Evolutionary conservation across 2,113 vertebrate species (phyloP).

Genomic region (Vombatus ursinus): DNA sequence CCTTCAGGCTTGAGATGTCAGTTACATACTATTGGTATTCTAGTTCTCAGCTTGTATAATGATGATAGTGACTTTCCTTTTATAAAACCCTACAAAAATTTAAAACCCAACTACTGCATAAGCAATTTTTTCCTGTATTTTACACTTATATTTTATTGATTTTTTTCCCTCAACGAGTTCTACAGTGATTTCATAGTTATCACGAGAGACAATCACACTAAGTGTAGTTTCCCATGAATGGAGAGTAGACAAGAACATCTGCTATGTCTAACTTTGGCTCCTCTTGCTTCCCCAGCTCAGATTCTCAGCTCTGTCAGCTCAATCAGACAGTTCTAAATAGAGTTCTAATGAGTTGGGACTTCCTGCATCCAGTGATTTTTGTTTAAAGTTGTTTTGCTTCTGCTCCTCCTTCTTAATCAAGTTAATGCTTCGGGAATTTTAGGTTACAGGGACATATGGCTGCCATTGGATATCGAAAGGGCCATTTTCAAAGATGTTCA

Average conservation of each 20-base stretch:
- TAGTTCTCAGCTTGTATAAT: background rate
- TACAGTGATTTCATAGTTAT: constrained; percentile 40
- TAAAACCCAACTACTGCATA: background rate
- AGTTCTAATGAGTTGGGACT: constrained; percentile 47
- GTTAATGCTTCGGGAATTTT: constrained; percentile 51
- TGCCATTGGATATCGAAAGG: constrained; percentile 49
- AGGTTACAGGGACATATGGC: constrained; percentile 21
- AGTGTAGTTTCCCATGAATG: constrained; percentile 9
- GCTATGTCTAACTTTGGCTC: background rate
- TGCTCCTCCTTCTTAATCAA: constrained; percentile 57
- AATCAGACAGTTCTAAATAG: constrained; percentile 39
- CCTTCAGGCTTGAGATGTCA: background rate
- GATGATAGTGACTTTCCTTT: background rate
- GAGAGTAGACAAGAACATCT: background rate
- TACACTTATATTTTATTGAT: constrained; percentile 26
- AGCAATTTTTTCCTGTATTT: background rate
- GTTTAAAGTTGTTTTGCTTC: constrained; percentile 49
- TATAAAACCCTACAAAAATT: constrained; percentile 18
- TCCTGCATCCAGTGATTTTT: constrained; percentile 32
- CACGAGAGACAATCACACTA: background rate
- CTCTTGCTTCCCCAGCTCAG: background rate
- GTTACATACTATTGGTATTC: background rate
- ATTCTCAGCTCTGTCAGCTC: constrained; percentile 22
- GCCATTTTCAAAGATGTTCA: constrained; percentile 39
- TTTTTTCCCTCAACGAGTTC: constrained; percentile 10